Conservation (phyloP, 1,140 invertebrate genomes). For the Tribolium castaneum region DNA sequence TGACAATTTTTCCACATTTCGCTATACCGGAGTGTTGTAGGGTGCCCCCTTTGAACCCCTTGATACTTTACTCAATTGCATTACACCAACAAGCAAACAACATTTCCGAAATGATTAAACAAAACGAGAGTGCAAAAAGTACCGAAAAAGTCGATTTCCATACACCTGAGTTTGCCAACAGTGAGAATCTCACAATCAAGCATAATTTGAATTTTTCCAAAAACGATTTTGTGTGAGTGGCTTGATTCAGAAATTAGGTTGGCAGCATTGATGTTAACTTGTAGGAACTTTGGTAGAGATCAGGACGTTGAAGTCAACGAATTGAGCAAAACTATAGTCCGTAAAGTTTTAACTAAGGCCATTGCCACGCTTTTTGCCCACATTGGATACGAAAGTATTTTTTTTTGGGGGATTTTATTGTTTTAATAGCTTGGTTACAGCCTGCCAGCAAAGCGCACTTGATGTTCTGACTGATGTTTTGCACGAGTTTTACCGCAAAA, state of each 20-base stretch:
- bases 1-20: neutral
- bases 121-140: slow-evolving; percentile 55
- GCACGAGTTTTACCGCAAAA: slow-evolving; percentile 57
- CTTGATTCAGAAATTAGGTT: too few species aligned
- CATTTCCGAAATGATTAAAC: slow-evolving; percentile 57
- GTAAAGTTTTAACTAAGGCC: slow-evolving; percentile 56
- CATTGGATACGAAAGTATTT: slow-evolving; percentile 59
- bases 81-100: slow-evolving; percentile 60
- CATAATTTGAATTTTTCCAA: slow-evolving; percentile 58
- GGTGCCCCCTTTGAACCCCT: slow-evolving; percentile 57
- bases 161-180: slow-evolving; percentile 55
- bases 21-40: slow-evolving; percentile 40
- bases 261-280: neutral
- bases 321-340: slow-evolving; percentile 55
- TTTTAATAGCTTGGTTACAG: slow-evolving; percentile 46
- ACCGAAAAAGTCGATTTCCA: slow-evolving; percentile 54
- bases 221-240: slow-evolving; percentile 51
- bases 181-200: slow-evolving; percentile 47
- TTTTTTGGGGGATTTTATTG: neutral
- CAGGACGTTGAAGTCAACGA: slow-evolving; percentile 52
- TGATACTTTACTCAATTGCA: slow-evolving; percentile 58
- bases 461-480: slow-evolving; percentile 59
- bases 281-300: slow-evolving; percentile 46
- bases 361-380: slow-evolving; percentile 58
- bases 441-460: slow-evolving; percentile 57